Conservation (phyloP, 2,113 vertebrate species). For the Sander vitreus region DNA sequence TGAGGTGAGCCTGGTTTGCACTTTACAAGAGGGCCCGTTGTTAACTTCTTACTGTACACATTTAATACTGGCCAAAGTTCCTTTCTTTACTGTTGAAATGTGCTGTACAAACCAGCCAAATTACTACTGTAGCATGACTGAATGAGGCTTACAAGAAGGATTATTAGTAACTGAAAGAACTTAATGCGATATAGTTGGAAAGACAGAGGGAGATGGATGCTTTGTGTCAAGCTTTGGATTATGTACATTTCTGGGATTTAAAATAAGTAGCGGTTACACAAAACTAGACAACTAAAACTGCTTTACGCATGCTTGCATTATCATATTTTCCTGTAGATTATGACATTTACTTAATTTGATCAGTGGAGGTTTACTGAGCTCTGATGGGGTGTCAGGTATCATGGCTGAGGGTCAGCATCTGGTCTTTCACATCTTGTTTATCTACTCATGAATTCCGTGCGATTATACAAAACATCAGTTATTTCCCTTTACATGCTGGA, state of each 20-base stretch:
- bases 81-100: slow-evolving; percentile 5
- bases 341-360: slow-evolving; percentile 17
- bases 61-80: background rate
- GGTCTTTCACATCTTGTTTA: background rate
- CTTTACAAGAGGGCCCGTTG: background rate
- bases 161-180: slow-evolving; percentile 12
- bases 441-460: background rate
- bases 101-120: slow-evolving; percentile 18
- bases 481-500: background rate
- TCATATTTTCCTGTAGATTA: slow-evolving; percentile 1
- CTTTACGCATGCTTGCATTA: background rate
- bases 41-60: background rate
- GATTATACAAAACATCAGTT: background rate
- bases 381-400: slow-evolving; percentile 25
- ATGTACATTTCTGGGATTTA: slow-evolving; percentile 2
- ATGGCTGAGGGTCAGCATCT: background rate
- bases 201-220: background rate
- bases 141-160: slow-evolving; percentile 24
- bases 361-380: background rate
- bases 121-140: background rate
- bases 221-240: slow-evolving; percentile 10
- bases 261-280: slow-evolving; percentile 3
- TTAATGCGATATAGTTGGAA: background rate
- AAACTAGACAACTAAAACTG: background rate
- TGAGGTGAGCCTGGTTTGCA: background rate